Conservation (phyloP, 64 coral and sea anemone genomes). For the Stichodactyla helianthus region DNA sequence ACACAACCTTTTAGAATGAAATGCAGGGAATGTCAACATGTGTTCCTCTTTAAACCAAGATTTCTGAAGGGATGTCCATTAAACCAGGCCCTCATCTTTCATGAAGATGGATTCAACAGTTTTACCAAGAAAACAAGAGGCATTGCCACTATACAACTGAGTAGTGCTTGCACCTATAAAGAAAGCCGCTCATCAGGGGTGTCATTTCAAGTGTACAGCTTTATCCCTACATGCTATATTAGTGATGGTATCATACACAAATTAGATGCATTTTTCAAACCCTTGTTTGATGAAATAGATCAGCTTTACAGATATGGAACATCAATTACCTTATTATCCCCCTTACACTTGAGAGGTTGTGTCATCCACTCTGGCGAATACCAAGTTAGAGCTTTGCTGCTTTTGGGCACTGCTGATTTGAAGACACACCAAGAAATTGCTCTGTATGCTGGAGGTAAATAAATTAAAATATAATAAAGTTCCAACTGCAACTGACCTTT, state of each 20-base stretch:
- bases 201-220: conserved; percentile 17
- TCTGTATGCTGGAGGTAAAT: conserved; percentile 1
- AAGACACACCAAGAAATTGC: conserved; percentile 5
- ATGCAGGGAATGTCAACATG: not conserved
- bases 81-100: conserved; percentile 28
- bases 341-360: not conserved
- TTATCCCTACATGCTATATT: conserved; percentile 25
- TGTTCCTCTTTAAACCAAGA: not conserved
- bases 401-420: conserved; percentile 1
- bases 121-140: conserved; percentile 24
- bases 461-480: not conserved
- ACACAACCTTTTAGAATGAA: too few species aligned
- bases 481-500: too few species aligned
- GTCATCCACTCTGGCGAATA: not conserved
- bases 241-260: conserved; percentile 23
- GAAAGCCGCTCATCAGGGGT: not conserved
- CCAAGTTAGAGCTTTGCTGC: not conserved
- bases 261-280: conserved; percentile 35
- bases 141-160: conserved; percentile 16
- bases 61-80: conserved; percentile 10
- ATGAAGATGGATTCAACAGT: conserved; percentile 34
- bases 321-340: not conserved
- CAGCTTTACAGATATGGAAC: not conserved
- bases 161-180: conserved; percentile 17
- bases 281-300: conserved; percentile 31